phyloP scores from a whole-genome alignment of 1,140 invertebrate genomes.

The Sycophila sp. region DNA sequence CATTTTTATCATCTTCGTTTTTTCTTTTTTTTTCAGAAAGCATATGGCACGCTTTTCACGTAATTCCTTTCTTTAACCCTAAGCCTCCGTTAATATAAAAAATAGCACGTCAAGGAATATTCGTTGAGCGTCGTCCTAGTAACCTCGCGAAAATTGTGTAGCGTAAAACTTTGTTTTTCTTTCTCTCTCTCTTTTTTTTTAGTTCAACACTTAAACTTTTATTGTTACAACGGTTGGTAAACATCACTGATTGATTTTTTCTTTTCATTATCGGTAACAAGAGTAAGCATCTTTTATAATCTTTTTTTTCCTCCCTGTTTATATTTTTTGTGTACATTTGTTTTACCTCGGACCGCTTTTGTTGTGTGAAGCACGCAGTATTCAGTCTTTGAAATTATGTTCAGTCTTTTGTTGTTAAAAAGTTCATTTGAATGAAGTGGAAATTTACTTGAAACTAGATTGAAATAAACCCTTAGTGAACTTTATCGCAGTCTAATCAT shows the following conservation, averaged over 20 bases:
- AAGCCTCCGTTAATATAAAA: constrained; percentile 55
- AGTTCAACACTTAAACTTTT: constrained; percentile 25
- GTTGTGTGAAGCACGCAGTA: not conserved
- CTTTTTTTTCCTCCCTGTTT: not conserved
- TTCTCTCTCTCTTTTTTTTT: constrained; percentile 27
- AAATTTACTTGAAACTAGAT: too few relatives aligned
- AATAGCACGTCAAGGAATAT: constrained; percentile 58
- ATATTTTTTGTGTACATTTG: not conserved
- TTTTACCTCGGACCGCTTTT: constrained; percentile 13
- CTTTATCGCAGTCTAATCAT: too few relatives aligned
- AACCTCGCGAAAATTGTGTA: constrained; percentile 15
- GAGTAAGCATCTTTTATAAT: constrained; percentile 9
- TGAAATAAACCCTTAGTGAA: too few relatives aligned
- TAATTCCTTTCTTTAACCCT: constrained; percentile 40
- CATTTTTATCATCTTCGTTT: constrained; percentile 35
- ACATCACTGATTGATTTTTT: constrained; percentile 27
- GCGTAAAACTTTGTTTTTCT: not conserved
- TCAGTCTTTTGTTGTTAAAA: constrained; percentile 16
- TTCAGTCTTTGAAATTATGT: constrained; percentile 24
- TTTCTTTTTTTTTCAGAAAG: constrained; percentile 43
- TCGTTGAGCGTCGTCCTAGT: constrained; percentile 45
- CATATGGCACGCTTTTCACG: constrained; percentile 54
- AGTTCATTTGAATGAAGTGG: too few relatives aligned
- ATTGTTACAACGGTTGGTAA: constrained; percentile 27
- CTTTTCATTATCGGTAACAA: constrained; percentile 31